These are phyloP conservation scores for Neodiprion lecontei DNA, from an alignment of 1,140 invertebrate genomes.

Conservation along the genomic window DNA sequence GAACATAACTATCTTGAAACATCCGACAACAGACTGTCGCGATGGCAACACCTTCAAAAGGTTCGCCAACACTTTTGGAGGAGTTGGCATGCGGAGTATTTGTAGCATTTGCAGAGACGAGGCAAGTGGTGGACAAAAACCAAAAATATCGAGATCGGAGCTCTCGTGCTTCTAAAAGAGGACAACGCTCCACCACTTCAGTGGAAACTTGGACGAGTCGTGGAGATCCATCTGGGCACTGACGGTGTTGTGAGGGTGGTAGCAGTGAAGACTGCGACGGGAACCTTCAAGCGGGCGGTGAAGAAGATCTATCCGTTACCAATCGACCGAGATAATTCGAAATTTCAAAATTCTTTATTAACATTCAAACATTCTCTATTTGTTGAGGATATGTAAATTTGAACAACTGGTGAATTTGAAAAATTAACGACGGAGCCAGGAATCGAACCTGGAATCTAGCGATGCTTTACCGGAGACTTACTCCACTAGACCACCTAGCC, in stretches of 20 bases:
- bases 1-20: constrained; percentile 28
- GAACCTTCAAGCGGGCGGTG: constrained; percentile 29
- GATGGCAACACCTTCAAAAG: constrained; percentile 34
- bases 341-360: too few species aligned
- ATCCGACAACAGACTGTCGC: constrained; percentile 19
- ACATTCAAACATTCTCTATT: too few species aligned
- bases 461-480: too few species aligned
- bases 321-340: background rate
- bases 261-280: constrained; percentile 26
- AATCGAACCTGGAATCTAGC: too few species aligned
- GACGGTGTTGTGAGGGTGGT: constrained; percentile 30
- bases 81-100: constrained; percentile 38
- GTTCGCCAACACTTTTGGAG: constrained; percentile 39
- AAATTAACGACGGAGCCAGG: too few species aligned
- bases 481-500: too few species aligned
- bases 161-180: constrained; percentile 48
- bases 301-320: constrained; percentile 32
- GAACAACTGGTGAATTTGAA: too few species aligned
- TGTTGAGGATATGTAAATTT: too few species aligned
- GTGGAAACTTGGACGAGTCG: constrained; percentile 38
- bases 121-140: constrained; percentile 39
- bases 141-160: constrained; percentile 33
- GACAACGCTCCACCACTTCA: constrained; percentile 43
- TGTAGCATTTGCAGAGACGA: constrained; percentile 37
- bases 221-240: constrained; percentile 27